A percentile compares a stretch with the other conserved stretches of the same genome.
Conservation (phyloP, 1,140 invertebrate genomes). For the Papilio xuthus region DNA sequence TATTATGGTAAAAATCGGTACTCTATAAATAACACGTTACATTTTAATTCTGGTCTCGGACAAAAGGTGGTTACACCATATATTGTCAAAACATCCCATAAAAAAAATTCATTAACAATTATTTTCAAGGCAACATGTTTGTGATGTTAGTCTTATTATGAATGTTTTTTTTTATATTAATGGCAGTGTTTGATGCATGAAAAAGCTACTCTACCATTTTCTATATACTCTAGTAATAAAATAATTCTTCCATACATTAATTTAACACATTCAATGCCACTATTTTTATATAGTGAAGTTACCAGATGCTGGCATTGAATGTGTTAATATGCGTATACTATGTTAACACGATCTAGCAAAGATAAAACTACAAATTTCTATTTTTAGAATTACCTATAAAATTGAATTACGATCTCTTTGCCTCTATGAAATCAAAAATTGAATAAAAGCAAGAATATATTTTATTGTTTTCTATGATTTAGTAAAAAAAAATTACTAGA, state of each 20-base stretch:
- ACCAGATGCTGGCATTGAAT: neutral
- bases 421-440: neutral
- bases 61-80: neutral
- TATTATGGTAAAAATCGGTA: slow-evolving; percentile 35
- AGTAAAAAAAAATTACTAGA: neutral
- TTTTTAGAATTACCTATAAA: neutral
- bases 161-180: neutral
- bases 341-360: neutral
- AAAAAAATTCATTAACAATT: slow-evolving; percentile 24
- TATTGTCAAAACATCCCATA: slow-evolving; percentile 23
- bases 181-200: slow-evolving; percentile 12
- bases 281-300: neutral
- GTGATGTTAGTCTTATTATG: slow-evolving; percentile 14
- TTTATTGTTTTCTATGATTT: neutral
- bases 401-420: neutral
- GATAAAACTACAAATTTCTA: neutral
- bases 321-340: neutral
- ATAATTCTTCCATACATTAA: neutral
- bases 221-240: neutral
- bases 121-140: slow-evolving; percentile 32
- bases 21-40: slow-evolving; percentile 14
- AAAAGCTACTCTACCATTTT: slow-evolving; percentile 3
- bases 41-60: slow-evolving; percentile 18
- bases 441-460: neutral
- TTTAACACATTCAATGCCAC: neutral